phyloP scores from a whole-genome alignment of 2,797 vertebrate species.

The Helicolenus hilgendorfi region DNA sequence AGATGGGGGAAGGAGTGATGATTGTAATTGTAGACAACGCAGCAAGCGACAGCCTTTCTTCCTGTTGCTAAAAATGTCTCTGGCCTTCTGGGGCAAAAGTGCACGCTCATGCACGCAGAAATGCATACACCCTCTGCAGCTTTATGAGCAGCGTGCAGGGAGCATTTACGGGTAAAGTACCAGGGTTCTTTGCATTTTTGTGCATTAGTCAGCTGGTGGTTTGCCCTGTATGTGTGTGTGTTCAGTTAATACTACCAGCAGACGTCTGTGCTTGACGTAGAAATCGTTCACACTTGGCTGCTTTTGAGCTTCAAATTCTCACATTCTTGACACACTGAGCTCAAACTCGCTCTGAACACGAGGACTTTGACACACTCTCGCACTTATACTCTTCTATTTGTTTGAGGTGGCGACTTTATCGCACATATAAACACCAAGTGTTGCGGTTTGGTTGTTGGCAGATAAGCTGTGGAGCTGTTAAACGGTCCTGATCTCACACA shows the following conservation, averaged over 20 bases:
- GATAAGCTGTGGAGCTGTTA: neutral
- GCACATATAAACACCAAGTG: neutral
- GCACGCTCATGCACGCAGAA: too few relatives aligned
- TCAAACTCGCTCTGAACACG: neutral
- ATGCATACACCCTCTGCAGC: neutral
- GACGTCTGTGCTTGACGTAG: neutral
- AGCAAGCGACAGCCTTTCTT: constrained; percentile 48
- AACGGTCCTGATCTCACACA: neutral
- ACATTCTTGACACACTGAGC: neutral
- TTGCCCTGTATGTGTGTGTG: neutral
- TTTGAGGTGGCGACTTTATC: constrained; percentile 16
- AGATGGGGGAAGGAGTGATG: constrained; percentile 20
- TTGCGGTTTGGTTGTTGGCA: constrained; percentile 7
- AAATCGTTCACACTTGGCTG: constrained; percentile 4
- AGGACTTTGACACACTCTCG: neutral
- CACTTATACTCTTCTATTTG: neutral
- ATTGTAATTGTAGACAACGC: constrained; percentile 38
- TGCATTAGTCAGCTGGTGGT: neutral
- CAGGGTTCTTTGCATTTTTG: neutral
- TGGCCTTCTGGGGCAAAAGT: neutral
- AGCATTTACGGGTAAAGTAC: neutral
- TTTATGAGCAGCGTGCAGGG: neutral
- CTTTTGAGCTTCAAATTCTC: constrained; percentile 11
- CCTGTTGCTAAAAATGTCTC: constrained; percentile 71
- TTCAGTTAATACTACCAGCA: neutral